Evolutionary conservation across 2,888 invertebrate species (phyloP), one percentile per base, ranked within the genome.

Genomic region (Clepsis dumicolana): DNA sequence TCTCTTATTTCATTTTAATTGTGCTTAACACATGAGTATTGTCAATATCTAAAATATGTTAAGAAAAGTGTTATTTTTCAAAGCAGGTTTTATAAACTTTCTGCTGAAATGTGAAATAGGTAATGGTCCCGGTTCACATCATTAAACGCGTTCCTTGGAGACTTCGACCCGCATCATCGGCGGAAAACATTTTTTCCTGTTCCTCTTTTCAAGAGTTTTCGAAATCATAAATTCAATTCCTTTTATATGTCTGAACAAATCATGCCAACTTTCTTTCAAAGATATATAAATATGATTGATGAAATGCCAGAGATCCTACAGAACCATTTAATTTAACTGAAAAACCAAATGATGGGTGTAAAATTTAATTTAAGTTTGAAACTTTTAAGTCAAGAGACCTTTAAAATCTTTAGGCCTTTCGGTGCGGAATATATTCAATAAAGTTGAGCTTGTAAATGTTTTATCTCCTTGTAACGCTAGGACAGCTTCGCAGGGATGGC

Each of bases 281-380:
- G 41, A 41, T n/a, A 5, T 18, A 2, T 2, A 41, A 41, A 41
- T 18, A 18, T 16, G 41, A 41, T 41, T 16, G n/a, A 41, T 48
- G 48, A 52, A 25, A n/a, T 52, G 3, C 8, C 8, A 10, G n/a
- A n/a, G n/a, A 2, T 10, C 27, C 52, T 21, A 48, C 10, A 48
- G 21, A 48, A 21, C 8, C 12, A 48, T 44, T 44, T 18, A n/a
- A n/a, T 12, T 38, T n/a, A 38, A 2, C 4, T 38, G n/a, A 18
- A 44, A 18, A 44, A 8, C 16, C 8, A 44, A 44, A 12, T 21
- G 21, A 4, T 21, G 48, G 7, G 21, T 12, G 10, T 27, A 54
- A 29, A 29, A 54, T 54, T 54, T 54, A n/a, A 54, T 54, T 29
- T 54, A 29, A 54, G 29, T 54, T 54, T 16, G 27, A 54, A 27